A percentile compares a stretch with the other conserved stretches of the same genome.
These are phyloP conservation scores for Tyria jacobaeae DNA, from an alignment of 2,888 invertebrate species.

Conservation along the genomic window DNA sequence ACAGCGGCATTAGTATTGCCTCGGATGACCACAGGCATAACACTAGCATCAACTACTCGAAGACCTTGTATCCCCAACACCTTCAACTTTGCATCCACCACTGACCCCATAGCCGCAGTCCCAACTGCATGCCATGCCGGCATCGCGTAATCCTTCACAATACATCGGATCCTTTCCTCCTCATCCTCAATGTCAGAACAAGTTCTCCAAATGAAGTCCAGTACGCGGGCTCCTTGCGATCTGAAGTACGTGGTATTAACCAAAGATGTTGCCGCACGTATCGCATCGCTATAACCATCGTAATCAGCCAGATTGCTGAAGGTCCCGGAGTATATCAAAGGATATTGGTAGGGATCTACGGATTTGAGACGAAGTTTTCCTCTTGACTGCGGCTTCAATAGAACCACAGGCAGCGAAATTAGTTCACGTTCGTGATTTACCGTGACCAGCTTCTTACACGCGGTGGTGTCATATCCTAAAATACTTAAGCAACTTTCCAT, in stretches of 20 bases:
- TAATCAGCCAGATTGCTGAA: constrained; percentile 65
- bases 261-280: constrained; percentile 59
- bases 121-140: constrained; percentile 79
- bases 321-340: constrained; percentile 70
- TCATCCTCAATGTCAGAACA: constrained; percentile 57
- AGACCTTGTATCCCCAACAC: constrained; percentile 63
- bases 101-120: constrained; percentile 71
- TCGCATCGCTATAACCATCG: constrained; percentile 59
- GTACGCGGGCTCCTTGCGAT: constrained; percentile 56
- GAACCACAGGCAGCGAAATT: constrained; percentile 65
- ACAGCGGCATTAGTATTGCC: constrained; percentile 79
- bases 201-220: constrained; percentile 58
- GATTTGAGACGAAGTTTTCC: constrained; percentile 66
- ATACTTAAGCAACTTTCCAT: constrained; percentile 55
- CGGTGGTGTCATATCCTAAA: constrained; percentile 59
- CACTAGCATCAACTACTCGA: constrained; percentile 75
- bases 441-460: constrained; percentile 59
- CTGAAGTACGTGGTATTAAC: constrained; percentile 65
- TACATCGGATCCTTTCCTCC: constrained; percentile 77
- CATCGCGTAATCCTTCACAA: constrained; percentile 61
- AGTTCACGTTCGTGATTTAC: constrained; percentile 63
- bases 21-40: constrained; percentile 68
- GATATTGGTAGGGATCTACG: constrained; percentile 57
- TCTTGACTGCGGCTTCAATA: constrained; percentile 72
- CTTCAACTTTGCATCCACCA: constrained; percentile 62